A percentile compares a stretch with the other conserved stretches of the same genome.
These are phyloP conservation scores for Leptinotarsa undecemlineata DNA, from an alignment of 1,140 invertebrate genomes.

Conservation along the genomic window DNA sequence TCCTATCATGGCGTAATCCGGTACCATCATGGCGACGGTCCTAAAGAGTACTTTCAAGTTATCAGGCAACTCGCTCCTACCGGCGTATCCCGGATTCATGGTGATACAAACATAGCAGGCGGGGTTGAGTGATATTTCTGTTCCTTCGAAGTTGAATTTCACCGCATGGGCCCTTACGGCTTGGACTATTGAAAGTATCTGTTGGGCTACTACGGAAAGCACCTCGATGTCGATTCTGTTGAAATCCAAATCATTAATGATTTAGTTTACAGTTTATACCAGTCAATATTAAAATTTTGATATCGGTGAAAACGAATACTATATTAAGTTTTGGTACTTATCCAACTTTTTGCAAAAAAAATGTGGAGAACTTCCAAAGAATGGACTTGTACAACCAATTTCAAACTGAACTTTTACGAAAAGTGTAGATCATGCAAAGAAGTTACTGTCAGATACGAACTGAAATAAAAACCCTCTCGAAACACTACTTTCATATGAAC, in stretches of 20 bases:
- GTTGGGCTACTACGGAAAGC: slow-evolving; percentile 80
- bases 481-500: too few relatives aligned
- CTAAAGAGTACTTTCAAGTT: slow-evolving; percentile 86
- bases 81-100: slow-evolving; percentile 93
- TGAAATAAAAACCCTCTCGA: too few relatives aligned
- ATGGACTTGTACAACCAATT: too few relatives aligned
- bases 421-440: too few relatives aligned
- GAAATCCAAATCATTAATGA: background rate
- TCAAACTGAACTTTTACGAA: too few relatives aligned
- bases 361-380: too few relatives aligned
- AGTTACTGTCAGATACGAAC: too few relatives aligned
- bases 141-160: slow-evolving; percentile 84
- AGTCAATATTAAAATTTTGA: too few relatives aligned
- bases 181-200: slow-evolving; percentile 80
- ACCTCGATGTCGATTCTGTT: slow-evolving; percentile 86
- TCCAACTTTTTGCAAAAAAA: too few relatives aligned
- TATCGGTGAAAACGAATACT: too few relatives aligned
- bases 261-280: too few relatives aligned
- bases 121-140: slow-evolving; percentile 77
- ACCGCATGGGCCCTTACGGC: slow-evolving; percentile 73
- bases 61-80: slow-evolving; percentile 83
- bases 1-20: slow-evolving; percentile 88
- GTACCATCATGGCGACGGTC: slow-evolving; percentile 95
- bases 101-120: slow-evolving; percentile 89
- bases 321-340: too few relatives aligned